Base-by-base conservation (phyloP, 1,140 invertebrate species). In the Trinorchestia longiramus region DNA sequence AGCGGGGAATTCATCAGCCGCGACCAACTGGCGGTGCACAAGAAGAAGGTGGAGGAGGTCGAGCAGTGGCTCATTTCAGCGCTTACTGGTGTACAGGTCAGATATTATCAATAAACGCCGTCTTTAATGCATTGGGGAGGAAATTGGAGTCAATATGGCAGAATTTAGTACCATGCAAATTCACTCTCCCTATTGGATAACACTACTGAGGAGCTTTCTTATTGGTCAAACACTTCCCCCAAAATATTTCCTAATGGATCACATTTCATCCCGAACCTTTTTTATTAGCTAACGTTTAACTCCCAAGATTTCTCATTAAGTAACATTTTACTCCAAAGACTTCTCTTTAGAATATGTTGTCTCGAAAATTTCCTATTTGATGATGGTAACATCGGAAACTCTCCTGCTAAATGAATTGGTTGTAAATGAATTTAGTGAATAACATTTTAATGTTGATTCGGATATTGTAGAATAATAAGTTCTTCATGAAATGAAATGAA, bases 31-130 rank as follows among this genome's bases (percentile, higher is more conserved):
- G 96, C 96, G 62, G 96, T 97, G 23, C 96, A 97, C 87, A 96
- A 96, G 95, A 96, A 96, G 95, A 96, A 96, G 57, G 96, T 96
- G 43, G 96, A 96, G 57, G 96, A 96, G 87, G 96, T 97, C 15
- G 96, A 97, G 92, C 95, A 53, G 17, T 96, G 96, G 96, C 95
- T 97, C 96, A 88, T 96, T 4, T 95, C 96, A 40, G 96, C 95
- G 45, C 47, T 95, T 43, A 90, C 96, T 62, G 96, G 96, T 0
- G 94, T 96, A 62, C 95, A 96, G 96, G 96, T 96, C n/a, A n/a
- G 91, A 28, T 95, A 36, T 41, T 45, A 15, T 45, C 62, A 11
- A 36, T 28, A 23, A 28, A 77, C 62, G 62, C 62, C 3, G 43
- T 36, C 17, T 40, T n/a, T 1, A 28, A 43, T 40, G 17, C 41